phyloP scores from a whole-genome alignment of 2,797 vertebrate species.

The Catamblyrhynchus diadema region DNA sequence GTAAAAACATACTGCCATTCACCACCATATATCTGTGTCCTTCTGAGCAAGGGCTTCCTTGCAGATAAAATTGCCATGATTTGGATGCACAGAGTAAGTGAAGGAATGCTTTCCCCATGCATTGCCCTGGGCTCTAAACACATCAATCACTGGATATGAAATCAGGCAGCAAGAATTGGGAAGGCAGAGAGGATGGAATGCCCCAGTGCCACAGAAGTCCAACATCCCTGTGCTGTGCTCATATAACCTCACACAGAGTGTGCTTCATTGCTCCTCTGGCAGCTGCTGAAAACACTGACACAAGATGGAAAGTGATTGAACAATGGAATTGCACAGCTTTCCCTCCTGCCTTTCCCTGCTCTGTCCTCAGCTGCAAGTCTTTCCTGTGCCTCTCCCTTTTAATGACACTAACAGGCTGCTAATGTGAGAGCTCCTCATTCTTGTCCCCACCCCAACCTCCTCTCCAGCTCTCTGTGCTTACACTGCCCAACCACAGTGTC shows the following conservation, averaged over 20 bases:
- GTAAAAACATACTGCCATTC: neutral
- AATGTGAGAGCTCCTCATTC: neutral
- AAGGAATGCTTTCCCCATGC: neutral
- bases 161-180: neutral
- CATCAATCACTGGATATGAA: neutral
- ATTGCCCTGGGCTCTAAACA: neutral
- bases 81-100: neutral
- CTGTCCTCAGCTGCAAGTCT: neutral
- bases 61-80: neutral
- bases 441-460: neutral
- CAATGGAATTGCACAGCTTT: rapidly evolving
- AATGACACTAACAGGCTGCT: neutral
- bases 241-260: neutral
- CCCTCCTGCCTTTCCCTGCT: neutral
- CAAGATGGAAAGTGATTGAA: neutral
- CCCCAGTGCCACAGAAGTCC: neutral
- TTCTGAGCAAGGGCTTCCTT: neutral
- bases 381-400: neutral
- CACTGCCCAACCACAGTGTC: neutral
- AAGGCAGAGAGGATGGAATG: neutral
- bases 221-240: neutral
- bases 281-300: neutral
- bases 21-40: neutral
- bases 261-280: neutral
- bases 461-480: neutral